Conservation (phyloP, 2,888 invertebrate genomes). For the Drosophila leonis region DNA sequence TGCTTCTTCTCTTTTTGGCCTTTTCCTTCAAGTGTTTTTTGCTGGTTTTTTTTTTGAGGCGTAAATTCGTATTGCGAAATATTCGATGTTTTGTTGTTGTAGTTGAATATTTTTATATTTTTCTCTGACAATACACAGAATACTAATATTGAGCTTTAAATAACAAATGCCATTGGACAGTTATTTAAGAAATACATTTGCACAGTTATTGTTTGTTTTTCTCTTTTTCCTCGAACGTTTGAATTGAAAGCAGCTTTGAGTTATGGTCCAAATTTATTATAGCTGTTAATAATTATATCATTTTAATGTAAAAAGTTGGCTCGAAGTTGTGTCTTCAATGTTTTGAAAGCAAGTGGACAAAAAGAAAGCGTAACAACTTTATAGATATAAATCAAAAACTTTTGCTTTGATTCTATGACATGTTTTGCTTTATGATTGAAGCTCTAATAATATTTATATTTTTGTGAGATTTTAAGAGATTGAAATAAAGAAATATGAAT, state of each 20-base stretch:
- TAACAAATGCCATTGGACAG: constrained; percentile 29
- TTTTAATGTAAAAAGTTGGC: background rate
- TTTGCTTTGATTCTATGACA: background rate
- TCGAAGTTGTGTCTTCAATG: background rate
- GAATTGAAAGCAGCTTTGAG: background rate
- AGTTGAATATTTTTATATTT: constrained; percentile 7
- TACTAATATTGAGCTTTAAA: constrained; percentile 37
- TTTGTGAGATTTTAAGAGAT: too few species aligned
- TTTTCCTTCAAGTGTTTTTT: constrained; percentile 6
- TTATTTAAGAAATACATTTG: background rate
- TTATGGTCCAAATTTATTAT: background rate
- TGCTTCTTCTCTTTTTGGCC: background rate
- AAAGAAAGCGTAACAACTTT: background rate
- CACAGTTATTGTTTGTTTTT: background rate
- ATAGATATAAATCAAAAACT: background rate
- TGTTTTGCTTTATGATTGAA: background rate
- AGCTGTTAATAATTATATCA: background rate
- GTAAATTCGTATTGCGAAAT: constrained; percentile 46
- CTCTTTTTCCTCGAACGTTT: background rate
- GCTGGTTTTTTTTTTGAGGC: constrained; percentile 24
- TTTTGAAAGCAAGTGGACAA: background rate
- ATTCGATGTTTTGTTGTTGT: constrained; percentile 10
- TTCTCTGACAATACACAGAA: constrained; percentile 38
- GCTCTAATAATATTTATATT: too few species aligned
- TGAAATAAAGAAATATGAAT: too few species aligned